phyloP scores from a whole-genome alignment of 2,888 invertebrate species.

The Macaria notata region DNA sequence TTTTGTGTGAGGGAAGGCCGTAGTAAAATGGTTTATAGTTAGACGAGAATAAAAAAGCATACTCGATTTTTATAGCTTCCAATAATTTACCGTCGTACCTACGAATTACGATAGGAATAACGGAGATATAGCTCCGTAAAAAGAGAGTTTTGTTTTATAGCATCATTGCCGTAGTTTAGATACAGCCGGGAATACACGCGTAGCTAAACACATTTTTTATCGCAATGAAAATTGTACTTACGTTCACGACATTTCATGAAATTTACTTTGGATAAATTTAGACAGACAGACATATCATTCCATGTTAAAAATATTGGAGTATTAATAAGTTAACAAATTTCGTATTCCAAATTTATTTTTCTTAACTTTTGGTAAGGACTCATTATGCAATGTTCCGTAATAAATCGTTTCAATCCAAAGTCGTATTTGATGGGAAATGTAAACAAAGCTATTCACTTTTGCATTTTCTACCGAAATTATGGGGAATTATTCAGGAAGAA shows the following conservation, averaged over 20 bases:
- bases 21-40: conserved; percentile 24
- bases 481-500: conserved; percentile 7
- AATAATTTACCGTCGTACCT: conserved; percentile 16
- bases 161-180: conserved; percentile 1
- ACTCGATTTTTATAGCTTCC: conserved; percentile 21
- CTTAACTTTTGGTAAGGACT: too few species aligned
- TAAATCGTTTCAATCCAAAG: too few species aligned
- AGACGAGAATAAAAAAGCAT: conserved; percentile 19
- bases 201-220: not conserved
- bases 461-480: conserved; percentile 1
- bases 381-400: too few species aligned
- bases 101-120: conserved; percentile 8
- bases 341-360: too few species aligned
- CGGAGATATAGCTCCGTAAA: conserved; percentile 4
- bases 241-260: too few species aligned
- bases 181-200: not conserved
- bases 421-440: not conserved
- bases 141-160: conserved; percentile 11
- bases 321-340: too few species aligned
- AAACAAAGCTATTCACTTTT: conserved; percentile 8
- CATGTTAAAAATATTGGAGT: too few species aligned
- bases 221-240: not conserved
- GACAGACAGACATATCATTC: too few species aligned
- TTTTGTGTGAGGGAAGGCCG: conserved; percentile 13
- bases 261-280: too few species aligned